These are phyloP conservation scores for Coccyzus lansbergi DNA, from an alignment of 2,797 vertebrate genomes.

Conservation along the genomic window DNA sequence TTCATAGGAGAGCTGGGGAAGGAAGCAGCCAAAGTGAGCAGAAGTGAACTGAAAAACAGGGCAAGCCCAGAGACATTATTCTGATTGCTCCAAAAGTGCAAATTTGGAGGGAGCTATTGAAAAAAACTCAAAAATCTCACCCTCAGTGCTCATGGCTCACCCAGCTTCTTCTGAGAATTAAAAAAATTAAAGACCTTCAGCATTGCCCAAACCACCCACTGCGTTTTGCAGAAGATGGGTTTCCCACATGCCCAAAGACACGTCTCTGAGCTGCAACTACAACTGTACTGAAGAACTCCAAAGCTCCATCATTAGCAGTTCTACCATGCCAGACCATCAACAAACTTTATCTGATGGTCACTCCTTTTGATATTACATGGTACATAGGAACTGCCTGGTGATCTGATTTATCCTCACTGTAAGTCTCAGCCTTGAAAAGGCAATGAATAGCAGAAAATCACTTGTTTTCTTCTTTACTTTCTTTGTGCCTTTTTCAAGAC, in stretches of 20 bases:
- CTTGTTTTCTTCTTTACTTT: not conserved
- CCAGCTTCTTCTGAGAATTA: not conserved
- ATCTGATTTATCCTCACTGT: not conserved
- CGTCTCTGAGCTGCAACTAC: not conserved
- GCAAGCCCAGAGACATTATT: not conserved
- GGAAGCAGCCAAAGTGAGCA: rapidly evolving
- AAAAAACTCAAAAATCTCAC: not conserved
- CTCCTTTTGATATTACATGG: not conserved
- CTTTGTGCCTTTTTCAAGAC: not conserved
- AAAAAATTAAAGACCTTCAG: not conserved
- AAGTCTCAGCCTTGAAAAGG: not conserved
- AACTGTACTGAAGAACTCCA: not conserved
- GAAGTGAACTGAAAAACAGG: not conserved
- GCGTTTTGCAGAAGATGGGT: not conserved
- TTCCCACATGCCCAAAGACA: not conserved
- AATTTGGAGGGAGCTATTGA: not conserved
- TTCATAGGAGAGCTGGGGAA: rapidly evolving
- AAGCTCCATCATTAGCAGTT: not conserved
- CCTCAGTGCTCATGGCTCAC: not conserved
- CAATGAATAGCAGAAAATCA: not conserved
- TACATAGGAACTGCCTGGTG: not conserved
- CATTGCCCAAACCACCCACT: not conserved
- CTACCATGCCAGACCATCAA: not conserved
- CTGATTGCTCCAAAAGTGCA: not conserved
- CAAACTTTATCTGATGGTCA: not conserved